A percentile compares a stretch with the other conserved stretches of the same genome.
Evolutionary conservation across 2,888 invertebrate genomes (phyloP).

Genomic region (Frankliniella intonsa): DNA sequence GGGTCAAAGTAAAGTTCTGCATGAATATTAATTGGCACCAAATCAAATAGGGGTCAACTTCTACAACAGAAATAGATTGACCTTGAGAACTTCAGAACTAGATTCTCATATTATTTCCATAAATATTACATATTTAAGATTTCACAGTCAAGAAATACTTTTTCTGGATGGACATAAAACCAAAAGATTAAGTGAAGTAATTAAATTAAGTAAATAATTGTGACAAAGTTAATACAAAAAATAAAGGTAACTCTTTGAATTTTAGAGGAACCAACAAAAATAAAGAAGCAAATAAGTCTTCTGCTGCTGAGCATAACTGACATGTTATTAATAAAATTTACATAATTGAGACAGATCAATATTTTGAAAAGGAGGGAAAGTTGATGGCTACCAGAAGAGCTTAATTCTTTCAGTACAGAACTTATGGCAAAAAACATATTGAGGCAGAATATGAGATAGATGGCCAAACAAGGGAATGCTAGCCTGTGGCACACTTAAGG

Average conservation of each 20-base stretch:
- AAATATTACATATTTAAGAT: too few species aligned
- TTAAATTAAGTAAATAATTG: neutral
- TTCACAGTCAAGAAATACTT: too few species aligned
- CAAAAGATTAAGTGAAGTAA: neutral
- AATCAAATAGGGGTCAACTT: too few species aligned
- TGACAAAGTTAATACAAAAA: neutral
- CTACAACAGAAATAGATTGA: neutral
- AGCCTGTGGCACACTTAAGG: neutral
- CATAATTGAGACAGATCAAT: neutral
- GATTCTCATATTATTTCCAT: neutral
- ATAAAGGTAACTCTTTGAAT: neutral
- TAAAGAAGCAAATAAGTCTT: too few species aligned
- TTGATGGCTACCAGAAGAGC: neutral
- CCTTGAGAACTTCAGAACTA: constrained; percentile 6
- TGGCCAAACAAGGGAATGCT: neutral
- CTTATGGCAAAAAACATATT: neutral
- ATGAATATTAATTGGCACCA: too few species aligned
- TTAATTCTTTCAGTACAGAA: neutral
- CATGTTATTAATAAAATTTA: too few species aligned
- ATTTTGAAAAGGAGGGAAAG: neutral
- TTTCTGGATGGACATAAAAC: neutral
- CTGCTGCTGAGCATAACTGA: too few species aligned
- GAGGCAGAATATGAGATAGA: neutral
- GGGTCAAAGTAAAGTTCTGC: too few species aligned
- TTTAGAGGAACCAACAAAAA: too few species aligned